These are phyloP conservation scores for Lipotes vexillifer DNA, from an alignment of 2,113 vertebrate genomes.

Conservation along the genomic window DNA sequence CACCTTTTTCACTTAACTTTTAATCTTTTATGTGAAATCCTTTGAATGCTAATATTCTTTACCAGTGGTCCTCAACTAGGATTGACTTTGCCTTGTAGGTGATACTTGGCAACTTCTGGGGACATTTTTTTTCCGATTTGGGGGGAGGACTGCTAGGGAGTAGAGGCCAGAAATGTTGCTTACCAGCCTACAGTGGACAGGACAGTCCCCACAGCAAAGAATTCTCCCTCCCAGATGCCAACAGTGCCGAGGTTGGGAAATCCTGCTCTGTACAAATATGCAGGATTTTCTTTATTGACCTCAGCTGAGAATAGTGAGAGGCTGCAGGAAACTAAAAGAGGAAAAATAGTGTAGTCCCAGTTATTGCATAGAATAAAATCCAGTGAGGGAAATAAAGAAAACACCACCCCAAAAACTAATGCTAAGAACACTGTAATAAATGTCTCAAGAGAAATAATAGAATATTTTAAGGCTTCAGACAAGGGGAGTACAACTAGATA, in stretches of 20 bases:
- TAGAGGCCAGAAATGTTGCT: neutral
- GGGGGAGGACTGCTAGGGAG: neutral
- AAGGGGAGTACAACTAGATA: neutral
- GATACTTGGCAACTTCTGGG: neutral
- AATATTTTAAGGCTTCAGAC: neutral
- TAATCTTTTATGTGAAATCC: neutral
- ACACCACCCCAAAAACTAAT: neutral
- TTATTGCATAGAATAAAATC: neutral
- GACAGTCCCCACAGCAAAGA: too few species aligned
- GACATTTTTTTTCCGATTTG: neutral
- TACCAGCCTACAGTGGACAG: accelerated
- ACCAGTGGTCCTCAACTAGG: neutral
- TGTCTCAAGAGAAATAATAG: neutral
- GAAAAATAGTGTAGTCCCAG: neutral
- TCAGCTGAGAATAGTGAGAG: neutral
- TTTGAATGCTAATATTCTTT: neutral
- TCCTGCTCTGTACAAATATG: accelerated
- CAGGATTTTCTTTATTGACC: neutral
- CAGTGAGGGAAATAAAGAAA: neutral
- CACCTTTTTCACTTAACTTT: neutral
- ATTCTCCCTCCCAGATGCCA: neutral
- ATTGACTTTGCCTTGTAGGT: neutral
- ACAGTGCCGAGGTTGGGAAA: accelerated
- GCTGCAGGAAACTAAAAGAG: neutral
- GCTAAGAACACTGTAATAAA: neutral